Percentiles rank a stretch among this genome's conserved stretches.
phyloP scores from a whole-genome alignment of 2,888 invertebrate genomes.

The Sesia apiformis region DNA sequence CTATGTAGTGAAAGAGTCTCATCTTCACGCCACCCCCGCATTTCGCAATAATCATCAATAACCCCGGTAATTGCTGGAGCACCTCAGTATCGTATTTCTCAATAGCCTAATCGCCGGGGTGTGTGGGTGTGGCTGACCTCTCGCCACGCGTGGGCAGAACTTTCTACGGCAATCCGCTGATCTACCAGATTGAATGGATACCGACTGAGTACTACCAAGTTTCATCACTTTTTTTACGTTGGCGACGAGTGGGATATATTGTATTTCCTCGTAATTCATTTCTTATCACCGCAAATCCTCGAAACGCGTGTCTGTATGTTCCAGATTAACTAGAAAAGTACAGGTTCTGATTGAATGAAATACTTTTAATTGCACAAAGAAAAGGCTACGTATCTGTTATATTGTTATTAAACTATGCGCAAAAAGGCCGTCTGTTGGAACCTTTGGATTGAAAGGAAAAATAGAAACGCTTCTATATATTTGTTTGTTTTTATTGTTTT shows the following conservation, averaged over 20 bases:
- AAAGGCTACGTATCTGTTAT: no score
- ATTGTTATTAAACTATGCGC: no score
- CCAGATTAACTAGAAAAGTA: no score
- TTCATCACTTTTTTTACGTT: background rate
- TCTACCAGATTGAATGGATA: slow-evolving; percentile 21
- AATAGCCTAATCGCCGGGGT: slow-evolving; percentile 31
- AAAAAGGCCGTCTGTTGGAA: no score
- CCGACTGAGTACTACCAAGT: background rate
- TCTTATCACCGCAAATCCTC: no score
- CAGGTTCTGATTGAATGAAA: no score
- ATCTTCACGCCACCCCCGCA: slow-evolving; percentile 22
- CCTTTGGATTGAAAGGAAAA: no score
- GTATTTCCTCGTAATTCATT: no score
- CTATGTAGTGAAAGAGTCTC: background rate
- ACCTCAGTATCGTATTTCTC: slow-evolving; percentile 40
- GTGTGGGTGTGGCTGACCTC: slow-evolving; percentile 60
- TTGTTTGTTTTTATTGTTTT: no score
- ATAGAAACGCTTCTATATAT: no score
- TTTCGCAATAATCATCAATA: slow-evolving; percentile 55
- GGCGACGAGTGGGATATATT: background rate
- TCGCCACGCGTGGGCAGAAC: slow-evolving; percentile 55
- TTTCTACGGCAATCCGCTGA: slow-evolving; percentile 43
- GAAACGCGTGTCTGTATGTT: no score
- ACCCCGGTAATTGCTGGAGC: slow-evolving; percentile 40
- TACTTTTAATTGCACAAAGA: no score